phyloP scores from a whole-genome alignment of 2,888 invertebrate species.

The Microctonus hyperodae region DNA sequence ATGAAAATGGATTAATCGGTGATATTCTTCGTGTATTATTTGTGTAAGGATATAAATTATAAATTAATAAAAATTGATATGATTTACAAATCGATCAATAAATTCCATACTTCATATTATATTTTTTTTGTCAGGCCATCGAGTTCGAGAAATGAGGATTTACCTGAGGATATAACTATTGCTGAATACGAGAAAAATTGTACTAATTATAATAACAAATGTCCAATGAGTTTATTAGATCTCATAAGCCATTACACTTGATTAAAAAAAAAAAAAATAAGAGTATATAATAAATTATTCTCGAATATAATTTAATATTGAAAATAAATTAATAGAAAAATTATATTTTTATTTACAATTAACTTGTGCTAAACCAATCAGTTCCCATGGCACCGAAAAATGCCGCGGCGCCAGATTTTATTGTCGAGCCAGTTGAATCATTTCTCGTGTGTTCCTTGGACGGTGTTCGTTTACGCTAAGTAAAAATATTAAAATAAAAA shows the following conservation, averaged over 20 bases:
- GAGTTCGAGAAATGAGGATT: constrained; percentile 66
- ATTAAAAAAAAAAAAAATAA: neutral
- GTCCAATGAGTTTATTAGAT: constrained; percentile 67
- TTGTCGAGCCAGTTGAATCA: constrained; percentile 66
- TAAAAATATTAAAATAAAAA: constrained; percentile 19
- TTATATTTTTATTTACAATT: constrained; percentile 31
- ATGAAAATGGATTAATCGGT: constrained; percentile 71
- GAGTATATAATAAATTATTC: neutral
- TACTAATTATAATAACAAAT: constrained; percentile 61
- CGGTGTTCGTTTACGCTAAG: constrained; percentile 65
- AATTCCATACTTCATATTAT: neutral
- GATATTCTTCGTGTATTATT: constrained; percentile 73
- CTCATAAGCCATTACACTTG: constrained; percentile 56
- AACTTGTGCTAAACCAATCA: constrained; percentile 76
- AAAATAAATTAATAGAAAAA: constrained; percentile 31
- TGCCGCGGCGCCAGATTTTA: constrained; percentile 78
- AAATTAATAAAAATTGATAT: neutral
- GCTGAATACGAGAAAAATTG: constrained; percentile 67
- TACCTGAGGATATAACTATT: constrained; percentile 65
- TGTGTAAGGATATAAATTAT: constrained; percentile 65
- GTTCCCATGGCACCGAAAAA: constrained; percentile 84
- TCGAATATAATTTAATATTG: constrained; percentile 14
- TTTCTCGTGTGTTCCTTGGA: constrained; percentile 59
- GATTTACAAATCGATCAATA: neutral
- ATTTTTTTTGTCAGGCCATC: constrained; percentile 66